phyloP scores from a whole-genome alignment of 2,888 invertebrate genomes.

The Pedicia rivosa region DNA sequence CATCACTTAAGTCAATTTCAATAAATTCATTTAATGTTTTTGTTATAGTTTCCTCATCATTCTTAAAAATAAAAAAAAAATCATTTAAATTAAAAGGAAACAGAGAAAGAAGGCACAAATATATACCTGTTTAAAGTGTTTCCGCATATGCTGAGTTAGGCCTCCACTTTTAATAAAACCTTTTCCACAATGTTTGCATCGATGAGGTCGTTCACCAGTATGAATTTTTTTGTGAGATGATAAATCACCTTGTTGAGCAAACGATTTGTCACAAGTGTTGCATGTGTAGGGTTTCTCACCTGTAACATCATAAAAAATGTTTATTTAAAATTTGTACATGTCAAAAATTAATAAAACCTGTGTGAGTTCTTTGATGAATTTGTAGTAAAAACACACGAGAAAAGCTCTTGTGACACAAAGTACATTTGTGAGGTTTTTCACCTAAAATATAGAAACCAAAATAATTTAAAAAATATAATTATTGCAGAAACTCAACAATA shows the following conservation, averaged over 20 bases:
- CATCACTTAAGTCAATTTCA: no score
- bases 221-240: slow-evolving; percentile 14
- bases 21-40: no score
- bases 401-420: slow-evolving; percentile 22
- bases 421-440: slow-evolving; percentile 23
- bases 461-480: background rate
- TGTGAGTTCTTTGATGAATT: slow-evolving; percentile 13
- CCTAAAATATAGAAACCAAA: no score
- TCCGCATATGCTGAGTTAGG: slow-evolving; percentile 1
- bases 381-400: slow-evolving; percentile 21
- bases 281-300: no score
- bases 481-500: no score
- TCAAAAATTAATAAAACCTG: background rate
- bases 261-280: no score
- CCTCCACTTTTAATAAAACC: slow-evolving; percentile 11
- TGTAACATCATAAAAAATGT: no score
- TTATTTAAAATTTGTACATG: no score
- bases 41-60: no score
- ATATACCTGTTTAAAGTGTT: background rate
- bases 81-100: no score
- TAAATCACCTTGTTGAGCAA: slow-evolving; percentile 14
- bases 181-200: slow-evolving; percentile 11
- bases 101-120: no score
- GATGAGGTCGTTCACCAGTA: slow-evolving; percentile 14
- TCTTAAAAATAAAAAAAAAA: no score